Base-by-base conservation (phyloP, 2,888 invertebrate species). In the Hyposoter dolosus region DNA sequence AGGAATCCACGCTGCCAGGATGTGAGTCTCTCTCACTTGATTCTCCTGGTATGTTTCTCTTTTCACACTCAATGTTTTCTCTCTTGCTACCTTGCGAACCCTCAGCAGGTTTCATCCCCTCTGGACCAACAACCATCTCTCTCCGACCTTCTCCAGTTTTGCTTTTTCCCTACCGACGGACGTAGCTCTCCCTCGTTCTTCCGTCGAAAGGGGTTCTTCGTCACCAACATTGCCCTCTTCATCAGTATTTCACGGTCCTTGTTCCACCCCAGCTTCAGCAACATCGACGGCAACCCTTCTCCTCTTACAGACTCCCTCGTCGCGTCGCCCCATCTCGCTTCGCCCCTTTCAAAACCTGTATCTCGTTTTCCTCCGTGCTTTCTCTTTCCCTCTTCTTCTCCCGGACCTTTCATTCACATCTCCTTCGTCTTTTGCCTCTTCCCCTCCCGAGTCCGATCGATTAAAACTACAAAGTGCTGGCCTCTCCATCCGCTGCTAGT, bases 401-500 rank as follows among this genome's bases (percentile, higher is more conserved):
- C 72, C 66, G 23, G 71, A 53, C 56, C 68, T 78, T 81, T 77
- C 78, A 85, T 79, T 87, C 86, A 79, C 71, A 84, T 89, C 87
- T 88, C 84, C 89, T 89, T 88, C 84, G 86, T 78, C 88, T 85
- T 89, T 84, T 72, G 82, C 45, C 81, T 76, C 69, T 66, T 68
- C 47, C 68, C 68, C 68, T 87, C 85, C 89, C 90, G 89, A 60
- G 45, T 90, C 90, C 91, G 92, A 92, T 93, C 93, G 92, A 93
- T 93, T 93, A 92, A 93, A 92, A 92, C 92, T 92, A 93, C 92
- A 93, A 93, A 93, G 92, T 93, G 92, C 92, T 92, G 90, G 82
- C 90, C 91, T 91, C 91, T 91, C 90, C 91, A 90, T 91, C 89
- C 91, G 90, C 88, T 90, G 85, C 77, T 72, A 90, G 90, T 92